A percentile compares a stretch with the other conserved stretches of the same genome.
Evolutionary conservation across 2,113 vertebrate genomes (phyloP).

Genomic region (Drymodes brunneopygia): DNA sequence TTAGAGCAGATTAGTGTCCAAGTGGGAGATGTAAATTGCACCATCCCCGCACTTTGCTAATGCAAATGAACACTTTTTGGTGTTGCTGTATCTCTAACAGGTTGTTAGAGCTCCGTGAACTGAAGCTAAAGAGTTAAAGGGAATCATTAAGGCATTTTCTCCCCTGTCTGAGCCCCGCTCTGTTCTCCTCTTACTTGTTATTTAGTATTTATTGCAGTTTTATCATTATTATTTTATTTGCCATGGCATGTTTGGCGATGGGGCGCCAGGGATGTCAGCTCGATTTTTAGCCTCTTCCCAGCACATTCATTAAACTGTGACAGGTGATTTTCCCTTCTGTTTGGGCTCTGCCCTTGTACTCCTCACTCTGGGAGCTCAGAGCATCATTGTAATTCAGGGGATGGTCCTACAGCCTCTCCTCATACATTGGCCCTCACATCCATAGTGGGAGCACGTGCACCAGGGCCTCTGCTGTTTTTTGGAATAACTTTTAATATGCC

Average conservation of each 20-base stretch:
- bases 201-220: background rate
- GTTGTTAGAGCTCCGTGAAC: background rate
- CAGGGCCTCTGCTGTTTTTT: background rate
- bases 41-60: background rate
- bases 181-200: background rate
- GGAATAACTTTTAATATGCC: background rate
- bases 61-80: background rate
- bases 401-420: background rate
- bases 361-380: background rate
- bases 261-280: background rate
- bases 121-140: background rate
- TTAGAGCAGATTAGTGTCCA: background rate
- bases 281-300: background rate
- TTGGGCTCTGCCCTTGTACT: background rate
- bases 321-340: slow-evolving; percentile 2
- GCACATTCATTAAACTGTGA: background rate
- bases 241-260: background rate
- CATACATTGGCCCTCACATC: fast-evolving
- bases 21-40: background rate
- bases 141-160: background rate
- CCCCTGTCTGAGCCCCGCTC: background rate
- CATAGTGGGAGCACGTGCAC: background rate
- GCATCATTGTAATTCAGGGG: background rate
- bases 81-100: background rate
- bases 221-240: background rate